phyloP scores from a whole-genome alignment of 2,113 vertebrate genomes.

The Myrmecophaga tridactyla region DNA sequence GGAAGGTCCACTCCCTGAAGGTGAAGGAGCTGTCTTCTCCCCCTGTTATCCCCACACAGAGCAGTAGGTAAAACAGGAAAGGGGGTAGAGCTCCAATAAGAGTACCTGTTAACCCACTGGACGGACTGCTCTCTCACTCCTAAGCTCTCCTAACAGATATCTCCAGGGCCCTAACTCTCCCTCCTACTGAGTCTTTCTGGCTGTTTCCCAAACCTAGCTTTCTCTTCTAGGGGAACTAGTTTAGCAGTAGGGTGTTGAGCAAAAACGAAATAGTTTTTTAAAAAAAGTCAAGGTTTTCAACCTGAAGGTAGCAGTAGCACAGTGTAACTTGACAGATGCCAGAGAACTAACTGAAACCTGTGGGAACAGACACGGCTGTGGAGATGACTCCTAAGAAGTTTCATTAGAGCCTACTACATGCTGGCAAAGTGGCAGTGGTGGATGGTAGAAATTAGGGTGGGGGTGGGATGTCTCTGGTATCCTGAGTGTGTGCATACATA shows the following conservation, averaged over 20 bases:
- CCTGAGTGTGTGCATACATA: no score
- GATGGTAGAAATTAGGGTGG: neutral
- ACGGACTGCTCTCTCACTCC: neutral
- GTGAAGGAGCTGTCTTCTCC: neutral
- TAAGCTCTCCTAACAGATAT: neutral
- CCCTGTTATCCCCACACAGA: rapidly evolving
- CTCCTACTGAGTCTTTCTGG: neutral
- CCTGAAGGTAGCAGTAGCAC: neutral
- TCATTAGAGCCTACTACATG: neutral
- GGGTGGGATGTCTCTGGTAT: neutral
- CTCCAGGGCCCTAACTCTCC: neutral
- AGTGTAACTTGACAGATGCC: neutral
- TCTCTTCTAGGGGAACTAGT: neutral
- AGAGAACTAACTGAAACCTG: neutral
- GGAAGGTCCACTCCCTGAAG: neutral
- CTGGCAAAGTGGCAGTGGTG: no score
- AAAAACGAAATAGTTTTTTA: neutral
- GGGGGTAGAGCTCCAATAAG: no score
- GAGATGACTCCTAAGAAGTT: neutral
- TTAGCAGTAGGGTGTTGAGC: neutral
- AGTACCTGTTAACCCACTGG: neutral
- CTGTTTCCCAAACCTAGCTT: neutral
- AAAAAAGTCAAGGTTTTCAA: neutral
- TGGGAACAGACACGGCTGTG: neutral
- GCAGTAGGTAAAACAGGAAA: neutral